Evolutionary conservation across 1,140 invertebrate species (phyloP).

Genomic region (Brachionus sp.): DNA sequence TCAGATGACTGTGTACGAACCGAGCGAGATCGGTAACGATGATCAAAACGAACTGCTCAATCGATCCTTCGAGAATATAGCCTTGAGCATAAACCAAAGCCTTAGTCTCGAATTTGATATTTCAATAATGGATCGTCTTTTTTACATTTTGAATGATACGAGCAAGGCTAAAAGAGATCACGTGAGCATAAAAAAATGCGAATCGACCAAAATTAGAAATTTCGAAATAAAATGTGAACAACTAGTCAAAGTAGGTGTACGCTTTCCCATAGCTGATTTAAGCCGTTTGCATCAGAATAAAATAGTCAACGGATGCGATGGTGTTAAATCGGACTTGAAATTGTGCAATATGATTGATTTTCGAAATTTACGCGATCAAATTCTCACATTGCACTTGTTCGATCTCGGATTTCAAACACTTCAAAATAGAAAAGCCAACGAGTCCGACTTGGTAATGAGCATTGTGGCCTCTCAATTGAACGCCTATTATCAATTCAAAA

Average conservation of each 20-base stretch:
- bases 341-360: not conserved
- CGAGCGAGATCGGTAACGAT: not conserved
- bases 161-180: not conserved
- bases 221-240: conserved; percentile 14
- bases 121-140: conserved; percentile 25
- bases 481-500: conserved; percentile 29
- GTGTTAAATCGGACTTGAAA: not conserved
- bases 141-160: not conserved
- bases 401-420: not conserved
- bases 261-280: conserved; percentile 36
- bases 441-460: not conserved
- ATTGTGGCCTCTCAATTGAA: not conserved
- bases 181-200: not conserved
- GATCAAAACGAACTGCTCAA: not conserved
- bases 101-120: conserved; percentile 18
- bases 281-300: not conserved
- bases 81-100: not conserved
- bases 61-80: not conserved
- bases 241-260: not conserved
- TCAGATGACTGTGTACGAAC: not conserved
- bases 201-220: not conserved
- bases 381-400: conserved; percentile 28
- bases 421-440: not conserved
- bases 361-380: not conserved
- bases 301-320: not conserved